Evolutionary conservation across 1,140 invertebrate genomes (phyloP).

Genomic region (Drosophila punjabiensis): DNA sequence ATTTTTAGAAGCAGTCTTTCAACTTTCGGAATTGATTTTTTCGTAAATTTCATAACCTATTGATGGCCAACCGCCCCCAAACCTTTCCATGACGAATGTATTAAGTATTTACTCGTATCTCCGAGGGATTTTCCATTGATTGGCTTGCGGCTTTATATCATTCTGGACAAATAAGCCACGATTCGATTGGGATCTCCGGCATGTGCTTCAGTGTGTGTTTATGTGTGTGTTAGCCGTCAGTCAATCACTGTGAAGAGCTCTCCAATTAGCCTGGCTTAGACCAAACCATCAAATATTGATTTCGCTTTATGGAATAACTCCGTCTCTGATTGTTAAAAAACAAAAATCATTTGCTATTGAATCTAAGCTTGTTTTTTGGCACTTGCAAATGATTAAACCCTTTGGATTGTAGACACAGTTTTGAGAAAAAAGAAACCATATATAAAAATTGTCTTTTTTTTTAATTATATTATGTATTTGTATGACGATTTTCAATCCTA

Average conservation of each 20-base stretch:
- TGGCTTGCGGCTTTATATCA: constrained; percentile 33
- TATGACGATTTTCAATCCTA: background rate
- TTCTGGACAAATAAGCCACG: constrained; percentile 25
- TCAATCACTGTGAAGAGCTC: constrained; percentile 46
- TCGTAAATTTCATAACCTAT: constrained; percentile 14
- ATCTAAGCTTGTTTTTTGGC: constrained; percentile 1
- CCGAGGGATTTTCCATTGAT: constrained; percentile 37
- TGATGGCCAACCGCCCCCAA: background rate
- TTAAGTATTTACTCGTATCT: constrained; percentile 23
- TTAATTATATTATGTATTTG: background rate
- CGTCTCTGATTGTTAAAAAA: constrained; percentile 9
- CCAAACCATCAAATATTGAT: constrained; percentile 41
- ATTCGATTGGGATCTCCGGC: constrained; percentile 27
- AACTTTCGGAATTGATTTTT: background rate
- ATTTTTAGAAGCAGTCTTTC: background rate
- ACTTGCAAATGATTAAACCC: background rate
- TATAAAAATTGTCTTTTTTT: background rate
- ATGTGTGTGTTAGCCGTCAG: constrained; percentile 26
- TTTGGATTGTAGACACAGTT: constrained; percentile 2
- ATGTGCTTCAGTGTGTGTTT: background rate
- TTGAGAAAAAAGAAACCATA: background rate
- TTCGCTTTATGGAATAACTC: constrained; percentile 15
- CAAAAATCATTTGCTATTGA: constrained; percentile 5
- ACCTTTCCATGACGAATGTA: constrained; percentile 19
- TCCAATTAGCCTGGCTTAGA: constrained; percentile 45